Evolutionary conservation across 2,797 vertebrate genomes (phyloP).

Genomic region (Microchirus variegatus): DNA sequence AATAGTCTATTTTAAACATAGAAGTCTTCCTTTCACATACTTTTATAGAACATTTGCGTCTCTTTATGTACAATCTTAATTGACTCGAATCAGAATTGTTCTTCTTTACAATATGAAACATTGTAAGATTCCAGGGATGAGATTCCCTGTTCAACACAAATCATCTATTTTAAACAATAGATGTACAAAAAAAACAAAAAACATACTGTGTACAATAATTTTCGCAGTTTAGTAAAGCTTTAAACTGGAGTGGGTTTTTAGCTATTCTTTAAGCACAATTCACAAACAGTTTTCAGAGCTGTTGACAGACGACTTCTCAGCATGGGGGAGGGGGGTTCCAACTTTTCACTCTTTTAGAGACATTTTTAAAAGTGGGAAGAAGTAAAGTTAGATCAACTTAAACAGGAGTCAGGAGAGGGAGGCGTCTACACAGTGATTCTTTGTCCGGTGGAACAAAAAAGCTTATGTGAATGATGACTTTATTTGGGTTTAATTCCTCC

Average conservation of each 20-base stretch:
- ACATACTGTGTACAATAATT: slow-evolving; percentile 88
- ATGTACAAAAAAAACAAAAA: slow-evolving; percentile 76
- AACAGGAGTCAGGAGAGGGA: slow-evolving; percentile 15
- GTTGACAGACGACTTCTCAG: slow-evolving; percentile 46
- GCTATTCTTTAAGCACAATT: slow-evolving; percentile 77
- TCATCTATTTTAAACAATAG: slow-evolving; percentile 99
- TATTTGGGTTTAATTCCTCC: slow-evolving; percentile 75
- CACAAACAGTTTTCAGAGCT: slow-evolving; percentile 61
- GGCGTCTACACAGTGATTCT: slow-evolving; percentile 47
- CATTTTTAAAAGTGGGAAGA: slow-evolving; percentile 31
- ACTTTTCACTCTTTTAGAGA: slow-evolving; percentile 37
- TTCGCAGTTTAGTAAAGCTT: slow-evolving; percentile 96
- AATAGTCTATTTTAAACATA: slow-evolving; percentile 98
- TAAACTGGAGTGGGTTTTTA: slow-evolving; percentile 84
- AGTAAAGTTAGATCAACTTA: slow-evolving; percentile 42
- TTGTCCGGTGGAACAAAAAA: slow-evolving; percentile 42
- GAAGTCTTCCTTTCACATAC: slow-evolving; percentile 92
- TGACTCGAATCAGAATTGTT: slow-evolving; percentile 86
- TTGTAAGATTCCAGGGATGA: slow-evolving; percentile 86
- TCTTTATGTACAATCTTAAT: slow-evolving; percentile 97
- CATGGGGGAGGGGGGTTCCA: slow-evolving; percentile 21
- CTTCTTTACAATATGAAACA: slow-evolving; percentile 98
- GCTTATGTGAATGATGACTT: slow-evolving; percentile 69
- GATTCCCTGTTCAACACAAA: slow-evolving; percentile 87
- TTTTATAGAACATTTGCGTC: slow-evolving; percentile 96